Conservation (phyloP, 2,113 vertebrate genomes). For the Phrynocephalus versicolor region DNA sequence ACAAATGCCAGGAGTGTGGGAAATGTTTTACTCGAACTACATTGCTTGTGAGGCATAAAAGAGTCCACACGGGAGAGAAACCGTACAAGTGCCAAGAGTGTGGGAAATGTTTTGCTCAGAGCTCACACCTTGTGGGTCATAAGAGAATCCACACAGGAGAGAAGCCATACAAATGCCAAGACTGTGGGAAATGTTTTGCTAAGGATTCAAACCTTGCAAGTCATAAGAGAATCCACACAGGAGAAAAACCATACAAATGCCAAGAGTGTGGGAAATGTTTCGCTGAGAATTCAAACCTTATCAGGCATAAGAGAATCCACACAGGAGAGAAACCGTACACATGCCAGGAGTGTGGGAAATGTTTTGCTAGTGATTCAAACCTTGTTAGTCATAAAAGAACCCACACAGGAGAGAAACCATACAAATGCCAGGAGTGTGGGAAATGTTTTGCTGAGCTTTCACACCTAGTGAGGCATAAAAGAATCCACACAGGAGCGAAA, state of each 20-base stretch:
- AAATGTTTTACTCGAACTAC: too few relatives aligned
- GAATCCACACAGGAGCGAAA: background rate
- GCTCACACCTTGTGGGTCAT: background rate
- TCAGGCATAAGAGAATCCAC: background rate
- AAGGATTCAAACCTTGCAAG: too few relatives aligned
- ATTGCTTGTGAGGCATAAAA: background rate
- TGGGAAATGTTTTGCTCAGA: too few relatives aligned
- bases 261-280: background rate
- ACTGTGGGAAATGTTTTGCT: background rate
- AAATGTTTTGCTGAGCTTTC: too few relatives aligned
- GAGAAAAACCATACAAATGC: background rate
- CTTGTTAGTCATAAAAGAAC: background rate
- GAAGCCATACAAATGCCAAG: background rate
- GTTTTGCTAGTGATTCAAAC: too few relatives aligned
- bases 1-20: background rate
- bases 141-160: background rate
- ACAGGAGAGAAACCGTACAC: background rate
- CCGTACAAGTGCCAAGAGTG: background rate
- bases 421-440: background rate
- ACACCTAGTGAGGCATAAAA: background rate
- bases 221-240: background rate
- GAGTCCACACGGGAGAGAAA: background rate
- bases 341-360: background rate
- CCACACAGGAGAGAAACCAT: background rate
- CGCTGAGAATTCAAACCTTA: too few relatives aligned